Evolutionary conservation across 2,113 vertebrate genomes (phyloP).

Genomic region (Xiphophorus maculatus): DNA sequence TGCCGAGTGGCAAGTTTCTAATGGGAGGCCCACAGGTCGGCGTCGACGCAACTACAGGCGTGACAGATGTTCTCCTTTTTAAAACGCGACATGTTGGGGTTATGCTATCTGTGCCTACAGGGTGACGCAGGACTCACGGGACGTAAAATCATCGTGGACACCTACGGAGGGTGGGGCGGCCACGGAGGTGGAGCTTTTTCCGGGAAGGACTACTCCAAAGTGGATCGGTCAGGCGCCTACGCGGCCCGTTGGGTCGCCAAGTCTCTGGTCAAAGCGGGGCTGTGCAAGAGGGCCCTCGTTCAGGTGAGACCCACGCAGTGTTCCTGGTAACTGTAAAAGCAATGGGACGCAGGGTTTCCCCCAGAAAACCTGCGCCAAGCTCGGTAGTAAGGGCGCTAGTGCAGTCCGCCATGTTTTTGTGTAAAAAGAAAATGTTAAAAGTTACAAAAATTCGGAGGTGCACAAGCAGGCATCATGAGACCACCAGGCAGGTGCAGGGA

Average conservation of each 20-base stretch:
- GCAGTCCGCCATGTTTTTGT: no score
- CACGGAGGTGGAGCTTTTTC: conserved; percentile 84
- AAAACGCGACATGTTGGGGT: not conserved
- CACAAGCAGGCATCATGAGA: no score
- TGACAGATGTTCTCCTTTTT: not conserved
- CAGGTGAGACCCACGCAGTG: conserved; percentile 63
- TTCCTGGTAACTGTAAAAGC: not conserved
- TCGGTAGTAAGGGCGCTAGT: no score
- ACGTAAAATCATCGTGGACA: conserved; percentile 82
- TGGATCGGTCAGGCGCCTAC: conserved; percentile 81
- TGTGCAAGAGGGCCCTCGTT: conserved; percentile 77
- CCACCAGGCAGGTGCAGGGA: no score
- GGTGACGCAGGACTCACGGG: conserved; percentile 81
- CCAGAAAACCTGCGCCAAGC: no score
- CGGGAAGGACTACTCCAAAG: conserved; percentile 81
- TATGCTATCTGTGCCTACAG: conserved; percentile 37
- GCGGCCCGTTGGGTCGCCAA: conserved; percentile 83
- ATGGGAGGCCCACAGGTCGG: conserved; percentile 75
- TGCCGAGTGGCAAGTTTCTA: conserved; percentile 80
- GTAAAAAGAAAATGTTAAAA: no score
- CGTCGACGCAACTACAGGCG: not conserved
- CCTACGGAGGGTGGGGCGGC: conserved; percentile 81
- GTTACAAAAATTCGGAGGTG: no score
- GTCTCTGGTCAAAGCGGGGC: conserved; percentile 79
- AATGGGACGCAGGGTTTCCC: no score